Base-by-base conservation (phyloP, 1,140 invertebrate genomes). In the Bacillus rossius region DNA sequence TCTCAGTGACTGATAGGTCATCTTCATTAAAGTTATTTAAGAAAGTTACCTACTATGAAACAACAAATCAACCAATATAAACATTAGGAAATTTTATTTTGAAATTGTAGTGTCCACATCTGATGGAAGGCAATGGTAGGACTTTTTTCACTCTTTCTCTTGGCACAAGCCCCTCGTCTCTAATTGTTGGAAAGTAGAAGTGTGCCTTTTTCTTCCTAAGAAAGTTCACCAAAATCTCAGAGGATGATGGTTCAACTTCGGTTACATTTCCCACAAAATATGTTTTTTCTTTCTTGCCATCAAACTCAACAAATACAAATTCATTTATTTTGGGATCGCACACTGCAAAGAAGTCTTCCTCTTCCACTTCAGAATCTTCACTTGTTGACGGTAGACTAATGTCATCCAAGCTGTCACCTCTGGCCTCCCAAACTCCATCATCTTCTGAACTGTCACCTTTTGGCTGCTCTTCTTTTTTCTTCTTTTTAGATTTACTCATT, bases 321-420 rank as follows among this genome's bases (percentile, higher is more conserved):
- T 45, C 14, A 17, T 45, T 45, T 7, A 45, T 45, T 45, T 45
- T 13, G 14, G 42, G 42, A 13, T 4, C 17, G 42, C 42, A 45
- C 23, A 50, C 48, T n/a, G 8, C n/a, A 50, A 16, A 26, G 48
- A 50, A 50, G 17, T 50, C 23, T 23, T 50, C 48, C 48, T 50
- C 48, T 23, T 50, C 48, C 48, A 45, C 42, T 45, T 45, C 42
- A 45, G 42, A 45, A 45, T 45, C 14, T 45, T 45, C 42, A 45
- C 16, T 45, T 45, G 16, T 22, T 45, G 42, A 45, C 7, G 16
- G 16, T 45, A 16, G 42, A 45, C 3, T 16, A 45, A 45, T 45
- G n/a, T n/a, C 42, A 4, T 45, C 16, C 42, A 45, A 45, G 14
- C 42, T 45, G 42, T 45, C 42, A 22, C 42, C 14, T 5, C 42